A percentile compares a stretch with the other conserved stretches of the same genome.
Conservation (phyloP, 1,140 invertebrate species). For the Meloidogyne exigua region DNA sequence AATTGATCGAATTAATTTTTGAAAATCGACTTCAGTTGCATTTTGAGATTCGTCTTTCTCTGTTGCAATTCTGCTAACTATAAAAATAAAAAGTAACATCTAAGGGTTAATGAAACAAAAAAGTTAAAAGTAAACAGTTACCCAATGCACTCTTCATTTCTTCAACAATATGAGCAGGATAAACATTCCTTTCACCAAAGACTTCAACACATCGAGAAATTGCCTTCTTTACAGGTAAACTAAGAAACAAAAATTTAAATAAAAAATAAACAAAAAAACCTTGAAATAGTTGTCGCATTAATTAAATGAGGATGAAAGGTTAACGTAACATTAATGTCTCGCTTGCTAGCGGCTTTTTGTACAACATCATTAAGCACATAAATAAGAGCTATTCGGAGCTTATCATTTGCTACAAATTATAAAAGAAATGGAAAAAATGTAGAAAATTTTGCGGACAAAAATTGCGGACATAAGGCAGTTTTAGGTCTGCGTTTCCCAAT, state of each 20-base stretch:
- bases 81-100: too few relatives aligned
- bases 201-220: slow-evolving; percentile 56
- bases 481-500: too few relatives aligned
- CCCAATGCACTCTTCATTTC: slow-evolving; percentile 49
- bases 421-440: not conserved
- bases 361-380: slow-evolving; percentile 61
- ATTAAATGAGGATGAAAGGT: slow-evolving; percentile 54
- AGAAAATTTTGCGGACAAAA: not conserved
- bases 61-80: slow-evolving; percentile 27
- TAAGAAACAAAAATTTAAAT: slow-evolving; percentile 13
- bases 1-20: slow-evolving; percentile 29
- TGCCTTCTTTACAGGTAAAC: slow-evolving; percentile 45
- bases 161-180: slow-evolving; percentile 45
- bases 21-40: slow-evolving; percentile 30
- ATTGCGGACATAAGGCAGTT: too few relatives aligned
- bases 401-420: slow-evolving; percentile 41
- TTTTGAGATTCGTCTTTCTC: slow-evolving; percentile 29
- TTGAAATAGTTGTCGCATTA: slow-evolving; percentile 47
- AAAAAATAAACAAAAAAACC: slow-evolving; percentile 8
- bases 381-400: slow-evolving; percentile 48
- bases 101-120: not conserved
- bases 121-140: too few relatives aligned
- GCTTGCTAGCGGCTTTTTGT: slow-evolving; percentile 51
- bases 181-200: slow-evolving; percentile 45
- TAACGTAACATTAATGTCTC: slow-evolving; percentile 40